Base-by-base conservation (phyloP, 2,888 invertebrate genomes). In the Sinelater perroti region DNA sequence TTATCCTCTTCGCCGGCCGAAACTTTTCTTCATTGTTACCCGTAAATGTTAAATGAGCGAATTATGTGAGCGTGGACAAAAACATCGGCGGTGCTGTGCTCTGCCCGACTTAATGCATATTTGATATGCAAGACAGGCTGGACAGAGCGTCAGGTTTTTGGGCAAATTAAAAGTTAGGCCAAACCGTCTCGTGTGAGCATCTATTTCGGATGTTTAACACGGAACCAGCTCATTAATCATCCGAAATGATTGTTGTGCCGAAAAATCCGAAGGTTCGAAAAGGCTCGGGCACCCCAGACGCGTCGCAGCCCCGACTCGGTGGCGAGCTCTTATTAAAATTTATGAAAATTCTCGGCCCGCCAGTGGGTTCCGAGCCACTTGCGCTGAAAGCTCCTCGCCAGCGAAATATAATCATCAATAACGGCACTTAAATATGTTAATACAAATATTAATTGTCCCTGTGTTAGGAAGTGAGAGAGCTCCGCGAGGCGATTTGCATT, bases 171-270 rank as follows among this genome's bases (percentile, higher is more conserved):
- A n/a, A n/a, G n/a, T n/a, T n/a, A n/a, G n/a, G n/a, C n/a, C n/a
- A n/a, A n/a, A n/a, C n/a, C n/a, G n/a, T n/a, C n/a, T n/a, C n/a
- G n/a, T n/a, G n/a, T n/a, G n/a, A n/a, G n/a, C n/a, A n/a, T n/a
- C n/a, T n/a, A n/a, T 40, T 57, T 57, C 6, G 33, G 46, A 18
- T 36, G 31, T 28, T 44, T 38, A 49, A 58, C 58, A 58, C 47
- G 58, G 26, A 53, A 58, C 47, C 28, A 38, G 36, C 42, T 58
- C 58, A 35, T 58, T 58, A 58, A 58, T 58, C 58, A 58, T 49
- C 11, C 30, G 20, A 30, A 52, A 46, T 57, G 51, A 57, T 51
- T 47, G 49, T 55, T 55, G 42, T 55, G 49, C n/a, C 7, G 13
- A 40, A 24, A 24, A 24, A 40, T 3, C 14, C 18, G 8, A 40